Conservation (phyloP, 2,888 invertebrate species). For the Marronus borbonicus region DNA sequence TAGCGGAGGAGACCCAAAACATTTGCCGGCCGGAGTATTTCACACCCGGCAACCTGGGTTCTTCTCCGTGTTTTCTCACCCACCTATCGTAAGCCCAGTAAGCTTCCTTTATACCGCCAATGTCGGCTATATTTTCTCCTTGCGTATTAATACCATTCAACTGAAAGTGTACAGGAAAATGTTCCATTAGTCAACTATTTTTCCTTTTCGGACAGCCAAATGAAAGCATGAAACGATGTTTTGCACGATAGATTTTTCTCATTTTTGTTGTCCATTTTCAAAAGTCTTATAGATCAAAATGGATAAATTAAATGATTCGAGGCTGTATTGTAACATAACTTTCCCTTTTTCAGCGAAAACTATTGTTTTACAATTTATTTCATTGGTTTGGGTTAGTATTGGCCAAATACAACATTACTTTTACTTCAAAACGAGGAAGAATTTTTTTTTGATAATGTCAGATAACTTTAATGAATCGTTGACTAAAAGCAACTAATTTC, state of each 20-base stretch:
- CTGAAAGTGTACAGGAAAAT: slow-evolving; percentile 70
- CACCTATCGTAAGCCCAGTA: slow-evolving; percentile 71
- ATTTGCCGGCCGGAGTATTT: slow-evolving; percentile 69
- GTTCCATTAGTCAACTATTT: background rate
- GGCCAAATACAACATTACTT: no score
- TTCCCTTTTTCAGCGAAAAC: no score
- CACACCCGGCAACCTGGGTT: slow-evolving; percentile 64
- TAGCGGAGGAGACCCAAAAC: slow-evolving; percentile 76
- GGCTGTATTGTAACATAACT: no score
- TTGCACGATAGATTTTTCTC: slow-evolving; percentile 11
- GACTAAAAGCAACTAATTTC: no score
- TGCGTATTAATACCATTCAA: slow-evolving; percentile 93
- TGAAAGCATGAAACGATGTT: background rate
- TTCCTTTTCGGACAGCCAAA: background rate
- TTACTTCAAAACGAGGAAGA: no score
- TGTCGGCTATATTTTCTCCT: slow-evolving; percentile 96
- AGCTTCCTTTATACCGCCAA: slow-evolving; percentile 93
- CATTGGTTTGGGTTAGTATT: no score
- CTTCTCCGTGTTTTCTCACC: slow-evolving; percentile 65
- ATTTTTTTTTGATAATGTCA: no score
- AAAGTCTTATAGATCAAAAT: no score
- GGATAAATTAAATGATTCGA: no score
- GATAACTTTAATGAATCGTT: no score
- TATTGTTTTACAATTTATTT: no score
- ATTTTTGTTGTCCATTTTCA: no score